phyloP scores from a whole-genome alignment of 2,113 vertebrate genomes.

The Chaetops frenatus region DNA sequence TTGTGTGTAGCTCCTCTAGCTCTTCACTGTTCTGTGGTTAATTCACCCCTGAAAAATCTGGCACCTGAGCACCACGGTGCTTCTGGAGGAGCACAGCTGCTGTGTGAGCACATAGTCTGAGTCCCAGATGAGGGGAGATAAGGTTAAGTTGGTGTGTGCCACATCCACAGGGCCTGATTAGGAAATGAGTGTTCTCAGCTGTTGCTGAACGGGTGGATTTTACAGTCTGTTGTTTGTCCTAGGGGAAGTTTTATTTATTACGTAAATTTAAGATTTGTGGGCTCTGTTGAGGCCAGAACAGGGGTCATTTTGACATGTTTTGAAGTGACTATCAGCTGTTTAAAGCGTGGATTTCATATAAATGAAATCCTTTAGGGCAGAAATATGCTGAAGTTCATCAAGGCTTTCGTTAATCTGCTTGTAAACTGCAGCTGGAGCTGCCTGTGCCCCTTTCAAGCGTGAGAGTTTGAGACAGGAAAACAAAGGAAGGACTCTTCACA shows the following conservation, averaged over 20 bases:
- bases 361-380: not conserved
- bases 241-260: not conserved
- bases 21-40: not conserved
- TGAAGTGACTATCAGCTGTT: not conserved
- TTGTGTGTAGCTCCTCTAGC: accelerated
- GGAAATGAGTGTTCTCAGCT: not conserved
- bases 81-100: accelerated
- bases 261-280: not conserved
- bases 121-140: not conserved
- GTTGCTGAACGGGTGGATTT: not conserved
- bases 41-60: not conserved
- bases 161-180: not conserved
- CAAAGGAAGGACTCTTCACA: not conserved
- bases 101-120: not conserved
- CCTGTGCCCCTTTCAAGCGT: accelerated
- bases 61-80: not conserved
- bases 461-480: not conserved
- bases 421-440: not conserved
- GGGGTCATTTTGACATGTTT: not conserved
- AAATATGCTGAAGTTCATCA: not conserved
- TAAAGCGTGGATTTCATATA: not conserved
- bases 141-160: not conserved
- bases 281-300: not conserved
- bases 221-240: not conserved
- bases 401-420: not conserved